Percentiles rank a stretch among this genome's conserved stretches.
phyloP scores from a whole-genome alignment of 2,797 vertebrate species.

The Myripristis murdjan region DNA sequence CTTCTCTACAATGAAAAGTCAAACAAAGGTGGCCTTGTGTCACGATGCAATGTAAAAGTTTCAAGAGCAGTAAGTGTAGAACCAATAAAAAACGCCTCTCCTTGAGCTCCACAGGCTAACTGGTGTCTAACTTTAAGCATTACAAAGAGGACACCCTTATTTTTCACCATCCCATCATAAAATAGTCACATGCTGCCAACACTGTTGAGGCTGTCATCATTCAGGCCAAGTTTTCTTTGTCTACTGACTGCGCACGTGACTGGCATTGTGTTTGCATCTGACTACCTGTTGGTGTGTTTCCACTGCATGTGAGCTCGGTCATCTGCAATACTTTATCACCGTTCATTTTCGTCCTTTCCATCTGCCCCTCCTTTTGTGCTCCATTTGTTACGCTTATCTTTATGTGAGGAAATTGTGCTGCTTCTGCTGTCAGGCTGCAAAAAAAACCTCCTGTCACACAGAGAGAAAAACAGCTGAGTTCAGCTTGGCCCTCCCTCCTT shows the following conservation, averaged over 20 bases:
- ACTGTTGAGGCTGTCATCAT: not conserved
- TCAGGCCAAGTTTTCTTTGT: not conserved
- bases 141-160: not conserved
- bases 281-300: constrained; percentile 7
- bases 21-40: not conserved
- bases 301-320: not conserved
- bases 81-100: not conserved
- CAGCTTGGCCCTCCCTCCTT: constrained; percentile 46
- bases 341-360: constrained; percentile 6
- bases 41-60: not conserved
- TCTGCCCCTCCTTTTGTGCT: not conserved
- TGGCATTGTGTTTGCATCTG: constrained; percentile 6
- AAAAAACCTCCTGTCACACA: constrained; percentile 38
- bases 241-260: not conserved
- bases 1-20: not conserved
- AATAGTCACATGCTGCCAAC: not conserved
- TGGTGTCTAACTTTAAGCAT: not conserved
- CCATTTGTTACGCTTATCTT: not conserved
- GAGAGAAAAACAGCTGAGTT: constrained; percentile 67
- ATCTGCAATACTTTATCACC: not conserved
- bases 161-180: not conserved
- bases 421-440: constrained; percentile 40
- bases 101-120: not conserved
- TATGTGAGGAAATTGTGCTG: constrained; percentile 24
- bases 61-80: not conserved